Evolutionary conservation across 2,113 vertebrate species (phyloP).

Genomic region (Morone chrysops): DNA sequence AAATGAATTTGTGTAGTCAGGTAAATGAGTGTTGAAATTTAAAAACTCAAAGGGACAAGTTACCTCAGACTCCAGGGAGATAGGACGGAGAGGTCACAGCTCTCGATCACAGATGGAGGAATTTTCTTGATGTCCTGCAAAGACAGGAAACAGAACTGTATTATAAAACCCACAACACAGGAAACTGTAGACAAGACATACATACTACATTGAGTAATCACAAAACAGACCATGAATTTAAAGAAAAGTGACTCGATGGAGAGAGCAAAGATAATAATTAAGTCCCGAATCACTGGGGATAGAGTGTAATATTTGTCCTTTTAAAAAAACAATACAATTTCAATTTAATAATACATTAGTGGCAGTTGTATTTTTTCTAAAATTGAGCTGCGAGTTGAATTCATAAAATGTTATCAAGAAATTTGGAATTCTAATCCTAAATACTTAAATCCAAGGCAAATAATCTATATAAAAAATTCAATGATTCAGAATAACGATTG

Average conservation of each 20-base stretch:
- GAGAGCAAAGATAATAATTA: slow-evolving; percentile 3
- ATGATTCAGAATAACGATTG: background rate
- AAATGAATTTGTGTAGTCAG: background rate
- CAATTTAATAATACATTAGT: accelerated
- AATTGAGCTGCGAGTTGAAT: background rate
- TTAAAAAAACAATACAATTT: background rate
- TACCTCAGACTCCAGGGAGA: slow-evolving; percentile 76
- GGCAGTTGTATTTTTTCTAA: background rate
- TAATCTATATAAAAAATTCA: background rate
- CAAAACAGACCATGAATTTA: background rate
- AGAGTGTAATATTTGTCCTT: background rate
- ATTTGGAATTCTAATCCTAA: background rate
- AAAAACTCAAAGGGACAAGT: slow-evolving; percentile 20
- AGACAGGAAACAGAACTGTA: slow-evolving; percentile 25
- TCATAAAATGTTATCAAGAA: background rate
- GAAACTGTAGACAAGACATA: background rate
- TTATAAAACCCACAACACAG: slow-evolving; percentile 8
- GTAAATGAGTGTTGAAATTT: background rate
- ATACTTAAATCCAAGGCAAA: background rate
- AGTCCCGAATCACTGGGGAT: background rate
- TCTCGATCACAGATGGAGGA: slow-evolving; percentile 83
- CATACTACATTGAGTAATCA: background rate
- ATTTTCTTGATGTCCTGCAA: slow-evolving; percentile 83
- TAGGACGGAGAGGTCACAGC: slow-evolving; percentile 44
- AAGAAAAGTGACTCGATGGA: background rate